These are phyloP conservation scores for Anguilla pacifica DNA, from an alignment of 2,797 vertebrate genomes.

Conservation along the genomic window DNA sequence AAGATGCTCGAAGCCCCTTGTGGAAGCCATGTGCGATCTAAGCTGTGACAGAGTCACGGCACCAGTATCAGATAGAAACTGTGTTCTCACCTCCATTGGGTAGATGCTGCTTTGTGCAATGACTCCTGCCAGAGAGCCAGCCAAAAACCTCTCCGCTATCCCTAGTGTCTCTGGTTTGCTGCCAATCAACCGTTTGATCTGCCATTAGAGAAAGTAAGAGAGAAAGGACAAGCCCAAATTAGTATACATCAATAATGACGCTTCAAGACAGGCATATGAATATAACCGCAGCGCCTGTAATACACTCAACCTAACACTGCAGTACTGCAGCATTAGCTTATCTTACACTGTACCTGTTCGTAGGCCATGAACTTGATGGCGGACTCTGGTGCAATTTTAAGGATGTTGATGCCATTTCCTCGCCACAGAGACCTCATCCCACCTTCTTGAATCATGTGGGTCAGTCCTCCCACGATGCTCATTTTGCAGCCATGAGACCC, in stretches of 20 bases:
- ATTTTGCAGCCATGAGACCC: slow-evolving; percentile 91
- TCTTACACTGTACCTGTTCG: slow-evolving; percentile 79
- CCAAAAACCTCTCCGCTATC: slow-evolving; percentile 85
- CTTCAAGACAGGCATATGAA: neutral
- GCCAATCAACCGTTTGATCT: slow-evolving; percentile 93
- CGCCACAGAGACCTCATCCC: slow-evolving; percentile 87
- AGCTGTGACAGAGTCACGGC: neutral
- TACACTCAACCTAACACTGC: neutral
- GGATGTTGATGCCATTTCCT: slow-evolving; percentile 89
- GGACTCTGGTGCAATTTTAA: slow-evolving; percentile 93
- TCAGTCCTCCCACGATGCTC: slow-evolving; percentile 88
- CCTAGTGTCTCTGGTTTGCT: slow-evolving; percentile 89
- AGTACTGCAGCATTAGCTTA: neutral
- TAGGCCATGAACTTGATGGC: slow-evolving; percentile 99
- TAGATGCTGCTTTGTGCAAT: slow-evolving; percentile 97
- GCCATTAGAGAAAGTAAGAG: neutral
- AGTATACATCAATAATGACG: neutral
- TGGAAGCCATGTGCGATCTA: slow-evolving; percentile 29
- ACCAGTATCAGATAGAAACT: neutral
- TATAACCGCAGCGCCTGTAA: neutral
- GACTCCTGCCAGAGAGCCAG: slow-evolving; percentile 88
- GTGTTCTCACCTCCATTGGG: slow-evolving; percentile 89
- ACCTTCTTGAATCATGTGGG: slow-evolving; percentile 93
- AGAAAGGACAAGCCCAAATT: neutral
- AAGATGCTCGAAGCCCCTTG: neutral